Conservation (phyloP, 2,888 invertebrate species). For the Eupithecia subfuscata region DNA sequence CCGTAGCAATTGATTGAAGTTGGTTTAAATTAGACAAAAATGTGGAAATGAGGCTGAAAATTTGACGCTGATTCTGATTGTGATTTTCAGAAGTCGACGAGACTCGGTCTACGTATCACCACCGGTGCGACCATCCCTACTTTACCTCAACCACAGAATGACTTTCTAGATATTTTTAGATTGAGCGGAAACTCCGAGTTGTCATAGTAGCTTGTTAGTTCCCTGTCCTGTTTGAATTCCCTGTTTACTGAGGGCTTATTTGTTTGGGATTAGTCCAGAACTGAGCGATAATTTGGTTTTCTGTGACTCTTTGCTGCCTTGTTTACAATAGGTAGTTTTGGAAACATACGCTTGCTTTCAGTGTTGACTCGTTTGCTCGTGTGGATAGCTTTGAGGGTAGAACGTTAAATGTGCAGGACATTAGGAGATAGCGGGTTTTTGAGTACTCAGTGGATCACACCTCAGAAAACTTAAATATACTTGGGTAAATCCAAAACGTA, state of each 20-base stretch:
- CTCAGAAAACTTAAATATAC: too few relatives aligned
- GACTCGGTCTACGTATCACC: too few relatives aligned
- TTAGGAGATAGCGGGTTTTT: too few relatives aligned
- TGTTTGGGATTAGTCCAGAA: constrained; percentile 53
- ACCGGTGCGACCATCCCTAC: too few relatives aligned
- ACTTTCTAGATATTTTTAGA: neutral
- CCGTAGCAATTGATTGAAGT: neutral
- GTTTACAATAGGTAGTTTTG: constrained; percentile 26
- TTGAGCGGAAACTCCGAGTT: constrained; percentile 14
- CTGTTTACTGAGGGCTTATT: constrained; percentile 50
- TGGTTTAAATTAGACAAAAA: neutral
- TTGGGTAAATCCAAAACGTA: too few relatives aligned
- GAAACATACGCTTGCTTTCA: constrained; percentile 20
- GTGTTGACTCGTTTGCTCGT: neutral
- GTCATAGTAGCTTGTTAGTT: constrained; percentile 20
- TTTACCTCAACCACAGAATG: too few relatives aligned
- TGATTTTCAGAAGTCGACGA: too few relatives aligned
- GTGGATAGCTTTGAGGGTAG: neutral
- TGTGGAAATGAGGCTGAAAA: too few relatives aligned
- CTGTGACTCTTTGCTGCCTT: constrained; percentile 48
- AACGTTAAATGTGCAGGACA: neutral
- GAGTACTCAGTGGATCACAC: too few relatives aligned
- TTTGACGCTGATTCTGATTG: too few relatives aligned
- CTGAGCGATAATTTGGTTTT: constrained; percentile 53
- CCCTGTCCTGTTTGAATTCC: constrained; percentile 21